phyloP scores from a whole-genome alignment of 2,888 invertebrate species.

The Ophion costatus region DNA sequence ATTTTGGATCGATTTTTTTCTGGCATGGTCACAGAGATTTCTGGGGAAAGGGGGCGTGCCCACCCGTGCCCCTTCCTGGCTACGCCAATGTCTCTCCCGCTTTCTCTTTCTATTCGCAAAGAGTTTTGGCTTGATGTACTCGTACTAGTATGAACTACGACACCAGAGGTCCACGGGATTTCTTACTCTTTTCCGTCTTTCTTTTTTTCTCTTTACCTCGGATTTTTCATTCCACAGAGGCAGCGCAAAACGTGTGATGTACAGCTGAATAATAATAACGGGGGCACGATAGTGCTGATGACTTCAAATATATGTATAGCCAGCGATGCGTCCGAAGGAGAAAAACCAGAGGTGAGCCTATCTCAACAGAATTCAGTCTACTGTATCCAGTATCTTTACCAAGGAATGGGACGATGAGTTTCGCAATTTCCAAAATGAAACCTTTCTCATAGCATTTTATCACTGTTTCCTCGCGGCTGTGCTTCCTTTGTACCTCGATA shows the following conservation, averaged over 20 bases:
- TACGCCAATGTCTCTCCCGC: not conserved
- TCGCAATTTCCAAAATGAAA: constrained; percentile 34
- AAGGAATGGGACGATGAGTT: constrained; percentile 8
- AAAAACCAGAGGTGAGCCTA: not conserved
- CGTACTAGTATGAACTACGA: not conserved
- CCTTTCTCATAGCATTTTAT: constrained; percentile 37
- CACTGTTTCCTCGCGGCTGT: constrained; percentile 5
- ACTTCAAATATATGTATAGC: not conserved
- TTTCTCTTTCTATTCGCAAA: not conserved
- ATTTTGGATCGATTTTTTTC: too few relatives aligned
- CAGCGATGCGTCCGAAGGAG: not conserved
- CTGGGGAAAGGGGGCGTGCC: too few relatives aligned
- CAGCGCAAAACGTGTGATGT: not conserved
- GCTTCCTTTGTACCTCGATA: not conserved
- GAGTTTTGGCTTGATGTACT: not conserved
- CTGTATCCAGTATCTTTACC: constrained; percentile 18
- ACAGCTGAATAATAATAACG: constrained; percentile 27
- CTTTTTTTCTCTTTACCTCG: not conserved
- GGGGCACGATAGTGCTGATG: not conserved
- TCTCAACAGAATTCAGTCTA: constrained; percentile 6
- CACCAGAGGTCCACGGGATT: not conserved
- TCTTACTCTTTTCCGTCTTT: not conserved
- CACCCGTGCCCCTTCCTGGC: too few relatives aligned
- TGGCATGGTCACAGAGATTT: too few relatives aligned
- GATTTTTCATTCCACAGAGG: constrained; percentile 13